A percentile compares a stretch with the other conserved stretches of the same genome.
Conservation (phyloP, 2,888 invertebrate genomes). For the Camptogramma bilineatum region DNA sequence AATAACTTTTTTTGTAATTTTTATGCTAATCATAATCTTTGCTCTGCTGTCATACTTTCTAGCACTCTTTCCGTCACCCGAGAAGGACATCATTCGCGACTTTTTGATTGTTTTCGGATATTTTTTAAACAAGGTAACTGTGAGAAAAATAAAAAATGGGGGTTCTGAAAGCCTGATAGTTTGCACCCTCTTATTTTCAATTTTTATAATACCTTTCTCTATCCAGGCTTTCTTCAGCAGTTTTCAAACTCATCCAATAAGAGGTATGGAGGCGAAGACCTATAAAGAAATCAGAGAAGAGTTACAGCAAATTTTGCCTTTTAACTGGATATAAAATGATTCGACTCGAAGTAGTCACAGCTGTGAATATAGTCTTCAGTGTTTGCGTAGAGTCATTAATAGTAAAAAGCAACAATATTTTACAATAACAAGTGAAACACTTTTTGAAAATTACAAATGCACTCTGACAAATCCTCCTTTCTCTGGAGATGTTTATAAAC, state of each 20-base stretch:
- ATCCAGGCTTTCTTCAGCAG: constrained; percentile 52
- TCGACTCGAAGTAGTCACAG: neutral
- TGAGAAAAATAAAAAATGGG: constrained; percentile 38
- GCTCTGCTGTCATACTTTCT: constrained; percentile 40
- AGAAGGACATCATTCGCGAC: constrained; percentile 43
- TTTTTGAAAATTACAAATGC: constrained; percentile 44
- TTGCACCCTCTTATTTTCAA: constrained; percentile 45
- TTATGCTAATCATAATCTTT: constrained; percentile 44
- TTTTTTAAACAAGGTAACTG: constrained; percentile 48
- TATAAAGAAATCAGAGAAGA: constrained; percentile 36
- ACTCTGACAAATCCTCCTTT: constrained; percentile 46
- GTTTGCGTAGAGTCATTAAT: constrained; percentile 47
- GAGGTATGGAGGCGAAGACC: constrained; percentile 44
- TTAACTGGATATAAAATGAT: constrained; percentile 13
- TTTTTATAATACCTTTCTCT: constrained; percentile 51
- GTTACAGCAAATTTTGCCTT: constrained; percentile 33
- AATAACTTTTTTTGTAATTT: neutral
- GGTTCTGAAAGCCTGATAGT: constrained; percentile 46
- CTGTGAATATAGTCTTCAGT: constrained; percentile 47
- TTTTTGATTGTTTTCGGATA: constrained; percentile 53
- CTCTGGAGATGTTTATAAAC: constrained; percentile 37
- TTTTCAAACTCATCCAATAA: constrained; percentile 49
- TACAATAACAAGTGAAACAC: constrained; percentile 44
- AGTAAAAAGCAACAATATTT: constrained; percentile 37
- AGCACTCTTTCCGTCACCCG: constrained; percentile 44